Evolutionary conservation across 2,888 invertebrate genomes (phyloP), one percentile per base, ranked within the genome.

Genomic region (Xanthia icteritia): DNA sequence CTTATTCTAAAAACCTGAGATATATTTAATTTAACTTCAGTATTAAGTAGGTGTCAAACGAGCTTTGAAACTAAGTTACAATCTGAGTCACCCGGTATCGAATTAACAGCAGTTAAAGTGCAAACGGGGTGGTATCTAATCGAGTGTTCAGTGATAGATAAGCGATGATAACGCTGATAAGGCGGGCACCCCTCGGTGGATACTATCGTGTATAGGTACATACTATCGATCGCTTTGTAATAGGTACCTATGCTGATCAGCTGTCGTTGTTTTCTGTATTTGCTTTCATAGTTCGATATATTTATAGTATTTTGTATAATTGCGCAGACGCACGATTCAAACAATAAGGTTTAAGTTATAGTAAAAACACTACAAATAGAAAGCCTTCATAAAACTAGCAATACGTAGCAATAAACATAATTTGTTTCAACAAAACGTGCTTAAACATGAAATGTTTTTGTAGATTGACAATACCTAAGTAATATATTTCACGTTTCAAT

Each of bases 101-200:
- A 81, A 86, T 84, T 83, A 73, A 81, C 79, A 80, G 58, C 76
- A 84, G 83, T 87, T 75, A 66, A 73, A 76, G 64, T 72, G 68
- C 78, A 69, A 77, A 82, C 68, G n/a, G 58, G 67, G 42, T 74
- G 76, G 56, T 88, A 78, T 82, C 78, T 83, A 79, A 79, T 77
- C 82, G 67, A 74, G 68, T 74, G 74, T 70, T 70, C 58, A 68
- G 69, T 69, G 64, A 77, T 75, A 70, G 56, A 72, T 58, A 56
- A 65, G 64, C 6, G 39, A 11, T 79, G 87, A 81, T 79, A 82
- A 69, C 27, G 11, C 9, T 76, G 85, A 83, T 76, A 85, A 76
- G 81, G 61, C 69, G 64, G 67, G 27, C 79, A 76, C 86, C 88
- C 87, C 60, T 79, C 72, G 2, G 39, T 65, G 54, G 39, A 56